A percentile compares a stretch with the other conserved stretches of the same genome.
Evolutionary conservation across 1,140 invertebrate genomes (phyloP).

Genomic region (Philopotamus ludificatus): DNA sequence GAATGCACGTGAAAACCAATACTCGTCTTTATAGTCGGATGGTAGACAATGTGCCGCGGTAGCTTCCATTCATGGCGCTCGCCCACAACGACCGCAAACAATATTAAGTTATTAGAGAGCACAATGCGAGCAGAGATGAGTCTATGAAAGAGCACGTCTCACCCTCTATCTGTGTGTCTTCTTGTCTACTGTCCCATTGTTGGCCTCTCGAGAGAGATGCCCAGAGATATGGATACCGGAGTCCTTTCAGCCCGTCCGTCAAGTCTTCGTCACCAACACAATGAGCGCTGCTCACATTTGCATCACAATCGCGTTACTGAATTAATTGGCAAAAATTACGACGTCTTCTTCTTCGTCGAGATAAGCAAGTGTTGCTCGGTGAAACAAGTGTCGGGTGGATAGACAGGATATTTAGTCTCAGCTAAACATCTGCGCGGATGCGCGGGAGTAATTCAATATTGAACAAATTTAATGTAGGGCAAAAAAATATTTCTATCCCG

Average conservation of each 20-base stretch:
- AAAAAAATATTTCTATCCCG: constrained; percentile 31
- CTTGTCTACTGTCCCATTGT: constrained; percentile 5
- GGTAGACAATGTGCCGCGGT: not conserved
- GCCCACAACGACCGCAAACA: constrained; percentile 16
- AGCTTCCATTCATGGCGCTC: constrained; percentile 3
- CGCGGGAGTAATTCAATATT: constrained; percentile 39
- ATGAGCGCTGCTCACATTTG: not conserved
- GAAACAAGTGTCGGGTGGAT: too few relatives aligned
- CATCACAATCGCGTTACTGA: not conserved
- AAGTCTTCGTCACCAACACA: constrained; percentile 2
- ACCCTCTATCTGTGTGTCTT: not conserved
- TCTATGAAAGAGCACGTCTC: not conserved
- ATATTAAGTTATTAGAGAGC: constrained; percentile 36
- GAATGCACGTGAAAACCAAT: constrained; percentile 34
- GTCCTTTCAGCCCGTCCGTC: constrained; percentile 16
- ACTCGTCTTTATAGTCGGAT: constrained; percentile 24
- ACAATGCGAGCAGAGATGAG: not conserved
- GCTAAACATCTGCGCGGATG: constrained; percentile 25
- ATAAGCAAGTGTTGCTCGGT: not conserved
- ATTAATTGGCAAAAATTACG: not conserved
- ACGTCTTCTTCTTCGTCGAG: not conserved
- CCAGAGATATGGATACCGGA: constrained; percentile 19
- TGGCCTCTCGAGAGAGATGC: not conserved
- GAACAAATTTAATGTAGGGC: constrained; percentile 34
- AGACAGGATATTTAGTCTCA: not conserved